A percentile compares a stretch with the other conserved stretches of the same genome.
phyloP scores from a whole-genome alignment of 2,797 vertebrate genomes.

The Acanthurus tractus region DNA sequence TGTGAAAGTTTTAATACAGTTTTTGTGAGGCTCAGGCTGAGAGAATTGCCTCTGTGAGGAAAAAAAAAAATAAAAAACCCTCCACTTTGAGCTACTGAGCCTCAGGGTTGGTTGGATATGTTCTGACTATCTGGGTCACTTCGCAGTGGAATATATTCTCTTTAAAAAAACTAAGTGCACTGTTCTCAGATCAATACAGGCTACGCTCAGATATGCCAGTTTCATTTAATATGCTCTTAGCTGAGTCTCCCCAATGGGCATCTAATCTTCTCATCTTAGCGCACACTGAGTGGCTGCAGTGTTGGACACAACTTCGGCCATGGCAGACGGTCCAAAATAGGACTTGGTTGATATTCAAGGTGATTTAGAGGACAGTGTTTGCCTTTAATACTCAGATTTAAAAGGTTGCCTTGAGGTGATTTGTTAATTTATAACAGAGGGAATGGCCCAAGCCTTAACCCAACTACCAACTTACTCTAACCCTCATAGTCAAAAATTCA shows the following conservation, averaged over 20 bases:
- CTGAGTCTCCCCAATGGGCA: constrained; percentile 63
- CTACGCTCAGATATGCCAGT: constrained; percentile 67
- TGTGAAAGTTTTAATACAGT: constrained; percentile 66
- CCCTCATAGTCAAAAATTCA: background rate
- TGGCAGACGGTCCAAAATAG: constrained; percentile 39
- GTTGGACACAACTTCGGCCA: constrained; percentile 42
- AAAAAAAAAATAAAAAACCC: constrained; percentile 47
- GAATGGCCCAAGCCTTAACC: background rate
- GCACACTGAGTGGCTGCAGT: constrained; percentile 54
- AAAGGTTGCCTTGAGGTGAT: background rate
- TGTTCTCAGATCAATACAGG: constrained; percentile 74
- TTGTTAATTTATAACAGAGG: background rate
- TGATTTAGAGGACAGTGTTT: constrained; percentile 37
- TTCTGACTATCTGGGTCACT: constrained; percentile 84
- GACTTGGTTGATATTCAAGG: constrained; percentile 40
- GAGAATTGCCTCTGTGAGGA: constrained; percentile 58
- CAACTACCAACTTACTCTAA: background rate
- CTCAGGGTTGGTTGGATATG: constrained; percentile 70
- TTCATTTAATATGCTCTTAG: constrained; percentile 76
- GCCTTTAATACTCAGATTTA: constrained; percentile 6
- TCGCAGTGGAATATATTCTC: constrained; percentile 77
- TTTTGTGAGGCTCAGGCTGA: constrained; percentile 52
- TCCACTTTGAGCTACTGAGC: constrained; percentile 71
- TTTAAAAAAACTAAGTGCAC: constrained; percentile 51
- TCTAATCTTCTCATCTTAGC: constrained; percentile 64